Evolutionary conservation across 2,113 vertebrate species (phyloP).

Genomic region (Gymnobelideus leadbeateri): DNA sequence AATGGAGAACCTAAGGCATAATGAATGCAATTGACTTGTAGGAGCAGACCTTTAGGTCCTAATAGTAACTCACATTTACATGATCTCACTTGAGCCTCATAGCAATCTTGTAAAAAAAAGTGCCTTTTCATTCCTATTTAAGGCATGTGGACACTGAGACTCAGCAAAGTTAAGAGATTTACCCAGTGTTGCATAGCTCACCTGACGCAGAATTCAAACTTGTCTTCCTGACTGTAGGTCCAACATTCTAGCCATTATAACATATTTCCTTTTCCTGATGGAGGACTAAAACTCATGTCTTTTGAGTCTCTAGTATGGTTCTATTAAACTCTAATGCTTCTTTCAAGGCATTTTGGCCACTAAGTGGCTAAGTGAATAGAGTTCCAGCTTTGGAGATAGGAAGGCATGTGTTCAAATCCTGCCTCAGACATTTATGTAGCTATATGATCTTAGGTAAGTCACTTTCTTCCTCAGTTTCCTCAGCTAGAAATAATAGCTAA

Average conservation of each 20-base stretch:
- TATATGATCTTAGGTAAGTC: neutral
- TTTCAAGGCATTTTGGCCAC: conserved; percentile 19
- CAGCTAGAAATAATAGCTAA: neutral
- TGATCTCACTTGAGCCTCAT: neutral
- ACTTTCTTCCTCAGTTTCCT: neutral
- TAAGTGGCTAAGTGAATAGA: neutral
- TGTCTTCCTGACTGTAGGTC: neutral
- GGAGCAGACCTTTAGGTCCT: neutral
- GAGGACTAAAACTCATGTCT: neutral
- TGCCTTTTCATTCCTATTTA: neutral
- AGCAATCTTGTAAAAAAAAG: neutral
- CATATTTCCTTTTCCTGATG: neutral
- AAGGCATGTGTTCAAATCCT: neutral
- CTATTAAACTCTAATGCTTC: neutral
- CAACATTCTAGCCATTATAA: neutral
- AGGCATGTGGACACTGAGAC: neutral
- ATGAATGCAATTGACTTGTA: rapidly evolving
- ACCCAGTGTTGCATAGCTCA: neutral
- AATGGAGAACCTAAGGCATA: conserved; percentile 6
- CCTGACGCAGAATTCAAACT: neutral
- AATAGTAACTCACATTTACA: neutral
- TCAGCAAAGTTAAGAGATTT: neutral
- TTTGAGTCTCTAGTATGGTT: conserved; percentile 15
- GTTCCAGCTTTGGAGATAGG: neutral
- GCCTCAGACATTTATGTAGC: neutral